phyloP scores from a whole-genome alignment of 2,113 vertebrate species.

The Oreotrochilus melanogaster region DNA sequence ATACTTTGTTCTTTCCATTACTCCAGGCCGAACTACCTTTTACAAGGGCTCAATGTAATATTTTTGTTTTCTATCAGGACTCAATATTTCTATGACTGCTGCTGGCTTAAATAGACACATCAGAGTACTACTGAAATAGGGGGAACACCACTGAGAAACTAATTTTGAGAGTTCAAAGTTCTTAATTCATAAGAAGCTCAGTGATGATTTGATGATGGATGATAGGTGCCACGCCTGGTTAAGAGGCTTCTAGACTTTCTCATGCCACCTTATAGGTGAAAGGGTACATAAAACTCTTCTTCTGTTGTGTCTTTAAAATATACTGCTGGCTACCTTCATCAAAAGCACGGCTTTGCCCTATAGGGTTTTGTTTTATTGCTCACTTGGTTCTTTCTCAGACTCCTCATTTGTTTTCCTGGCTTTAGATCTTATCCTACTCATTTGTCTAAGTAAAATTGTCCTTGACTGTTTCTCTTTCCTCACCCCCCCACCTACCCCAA shows the following conservation, averaged over 20 bases:
- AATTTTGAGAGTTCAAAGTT: neutral
- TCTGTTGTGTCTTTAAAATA: constrained; percentile 33
- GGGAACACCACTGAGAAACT: neutral
- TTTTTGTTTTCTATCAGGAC: neutral
- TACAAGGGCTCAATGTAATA: neutral
- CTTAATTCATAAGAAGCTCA: neutral
- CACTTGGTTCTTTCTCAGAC: constrained; percentile 62
- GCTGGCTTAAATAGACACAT: neutral
- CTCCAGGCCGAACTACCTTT: neutral
- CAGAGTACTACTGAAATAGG: neutral
- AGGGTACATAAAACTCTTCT: neutral
- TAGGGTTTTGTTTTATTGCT: constrained; percentile 38
- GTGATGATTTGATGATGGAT: neutral
- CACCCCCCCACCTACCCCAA: neutral
- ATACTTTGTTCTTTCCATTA: neutral
- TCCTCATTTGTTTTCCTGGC: constrained; percentile 69
- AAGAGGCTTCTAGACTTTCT: neutral
- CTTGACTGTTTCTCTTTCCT: constrained; percentile 37
- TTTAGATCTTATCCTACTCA: constrained; percentile 56
- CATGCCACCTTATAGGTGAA: neutral
- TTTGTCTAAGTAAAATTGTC: constrained; percentile 72
- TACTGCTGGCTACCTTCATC: neutral
- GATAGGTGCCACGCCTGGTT: neutral
- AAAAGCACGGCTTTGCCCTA: constrained; percentile 12
- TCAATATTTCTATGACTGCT: neutral